Conservation (phyloP, 1,140 invertebrate species). For the Heliconius congener region DNA sequence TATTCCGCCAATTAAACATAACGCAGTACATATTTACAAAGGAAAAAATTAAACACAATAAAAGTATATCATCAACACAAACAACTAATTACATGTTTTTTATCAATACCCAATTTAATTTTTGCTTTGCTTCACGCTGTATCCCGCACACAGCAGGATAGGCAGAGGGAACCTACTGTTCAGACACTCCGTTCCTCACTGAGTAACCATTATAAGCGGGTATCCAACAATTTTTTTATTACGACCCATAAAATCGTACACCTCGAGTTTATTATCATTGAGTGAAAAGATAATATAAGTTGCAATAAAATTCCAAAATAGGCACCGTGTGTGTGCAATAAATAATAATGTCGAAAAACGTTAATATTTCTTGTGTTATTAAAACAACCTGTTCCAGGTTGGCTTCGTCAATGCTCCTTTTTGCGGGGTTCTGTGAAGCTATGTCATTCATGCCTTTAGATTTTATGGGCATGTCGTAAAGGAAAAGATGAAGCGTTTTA, state of each 20-base stretch:
- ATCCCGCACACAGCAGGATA: too few relatives aligned
- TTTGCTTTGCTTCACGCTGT: not conserved
- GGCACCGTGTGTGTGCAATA: not conserved
- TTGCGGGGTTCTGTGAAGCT: constrained; percentile 4
- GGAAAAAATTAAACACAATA: not conserved
- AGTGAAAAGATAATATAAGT: constrained; percentile 8
- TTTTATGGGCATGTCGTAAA: not conserved
- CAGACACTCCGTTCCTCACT: too few relatives aligned
- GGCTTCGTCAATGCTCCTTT: constrained; percentile 9
- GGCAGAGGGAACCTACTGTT: too few relatives aligned
- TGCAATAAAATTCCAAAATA: constrained; percentile 15
- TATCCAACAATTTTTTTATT: not conserved
- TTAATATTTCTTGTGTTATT: constrained; percentile 19
- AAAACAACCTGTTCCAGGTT: constrained; percentile 23
- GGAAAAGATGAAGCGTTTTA: not conserved
- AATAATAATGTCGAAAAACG: constrained; percentile 4
- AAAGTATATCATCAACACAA: too few relatives aligned
- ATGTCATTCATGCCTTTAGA: constrained; percentile 8
- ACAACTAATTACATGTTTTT: not conserved
- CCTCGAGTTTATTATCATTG: not conserved
- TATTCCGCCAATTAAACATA: too few relatives aligned
- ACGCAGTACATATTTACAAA: not conserved
- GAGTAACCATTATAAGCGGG: not conserved
- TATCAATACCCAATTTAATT: not conserved
- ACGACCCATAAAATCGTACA: not conserved